phyloP scores from a whole-genome alignment of 2,113 vertebrate genomes.

The Cochlearius cochlearius region DNA sequence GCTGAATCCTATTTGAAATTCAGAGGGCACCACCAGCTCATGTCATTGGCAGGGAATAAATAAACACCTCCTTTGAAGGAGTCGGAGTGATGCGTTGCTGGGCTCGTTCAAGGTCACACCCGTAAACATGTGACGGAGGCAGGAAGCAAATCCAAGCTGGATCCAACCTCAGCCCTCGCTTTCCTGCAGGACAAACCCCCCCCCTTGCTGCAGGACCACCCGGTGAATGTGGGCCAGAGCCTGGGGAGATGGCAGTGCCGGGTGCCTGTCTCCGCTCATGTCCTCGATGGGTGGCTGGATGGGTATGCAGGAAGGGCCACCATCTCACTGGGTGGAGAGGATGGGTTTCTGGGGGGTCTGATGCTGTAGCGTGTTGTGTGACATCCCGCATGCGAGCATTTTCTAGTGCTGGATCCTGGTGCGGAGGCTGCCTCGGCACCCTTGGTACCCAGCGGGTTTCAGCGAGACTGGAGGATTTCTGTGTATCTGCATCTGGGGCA shows the following conservation, averaged over 20 bases:
- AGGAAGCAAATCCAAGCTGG: neutral
- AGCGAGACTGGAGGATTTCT: fast-evolving
- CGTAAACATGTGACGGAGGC: neutral
- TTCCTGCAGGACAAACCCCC: neutral
- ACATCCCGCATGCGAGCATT: neutral
- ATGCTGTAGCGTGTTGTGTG: neutral
- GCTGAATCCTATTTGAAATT: neutral
- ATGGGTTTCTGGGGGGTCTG: neutral
- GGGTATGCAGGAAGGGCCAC: neutral
- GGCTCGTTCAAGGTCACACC: slow-evolving; percentile 29
- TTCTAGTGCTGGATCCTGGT: neutral
- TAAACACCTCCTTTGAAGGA: neutral
- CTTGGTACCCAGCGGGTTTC: no score
- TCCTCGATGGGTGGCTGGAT: neutral
- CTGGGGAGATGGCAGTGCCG: neutral
- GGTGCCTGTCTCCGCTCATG: fast-evolving
- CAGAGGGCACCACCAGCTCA: slow-evolving; percentile 6
- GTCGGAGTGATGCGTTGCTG: neutral
- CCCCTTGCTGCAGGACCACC: neutral
- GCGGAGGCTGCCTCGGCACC: neutral
- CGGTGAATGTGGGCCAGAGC: fast-evolving
- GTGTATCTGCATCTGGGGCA: neutral
- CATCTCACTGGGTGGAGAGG: fast-evolving
- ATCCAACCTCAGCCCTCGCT: fast-evolving
- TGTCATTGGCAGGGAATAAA: slow-evolving; percentile 50